Evolutionary conservation across 1,140 invertebrate genomes (phyloP).

Genomic region (Nasonia longicornis): DNA sequence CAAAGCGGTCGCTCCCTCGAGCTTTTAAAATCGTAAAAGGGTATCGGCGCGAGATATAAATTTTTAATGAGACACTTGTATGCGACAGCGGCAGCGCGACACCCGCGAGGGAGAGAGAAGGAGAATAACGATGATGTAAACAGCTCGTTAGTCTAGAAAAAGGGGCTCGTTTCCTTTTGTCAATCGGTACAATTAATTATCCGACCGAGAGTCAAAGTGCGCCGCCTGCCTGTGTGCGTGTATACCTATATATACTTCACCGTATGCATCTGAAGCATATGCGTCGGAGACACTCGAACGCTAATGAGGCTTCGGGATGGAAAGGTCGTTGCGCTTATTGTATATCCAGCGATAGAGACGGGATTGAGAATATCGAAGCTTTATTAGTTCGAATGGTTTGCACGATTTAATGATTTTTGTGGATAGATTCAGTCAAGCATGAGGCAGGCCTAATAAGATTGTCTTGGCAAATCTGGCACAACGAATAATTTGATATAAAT

Average conservation of each 20-base stretch:
- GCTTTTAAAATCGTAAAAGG: conserved; percentile 23
- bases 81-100: background rate
- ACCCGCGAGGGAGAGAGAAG: background rate
- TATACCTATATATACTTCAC: background rate
- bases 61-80: conserved; percentile 43
- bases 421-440: no score
- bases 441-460: no score
- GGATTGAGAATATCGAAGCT: no score
- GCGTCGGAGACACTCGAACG: background rate
- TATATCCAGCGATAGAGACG: no score
- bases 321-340: no score
- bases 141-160: conserved; percentile 39
- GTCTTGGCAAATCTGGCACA: no score
- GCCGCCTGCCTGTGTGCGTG: background rate
- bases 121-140: conserved; percentile 36
- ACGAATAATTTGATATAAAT: no score
- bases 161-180: conserved; percentile 26
- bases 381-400: no score
- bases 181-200: conserved; percentile 40
- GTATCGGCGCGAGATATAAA: conserved; percentile 11
- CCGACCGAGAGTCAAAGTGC: conserved; percentile 18
- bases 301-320: conserved; percentile 28
- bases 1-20: background rate
- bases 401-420: no score
- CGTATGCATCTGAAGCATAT: background rate